Conservation (phyloP, 2,113 vertebrate genomes). For the Syngnathus typhle region DNA sequence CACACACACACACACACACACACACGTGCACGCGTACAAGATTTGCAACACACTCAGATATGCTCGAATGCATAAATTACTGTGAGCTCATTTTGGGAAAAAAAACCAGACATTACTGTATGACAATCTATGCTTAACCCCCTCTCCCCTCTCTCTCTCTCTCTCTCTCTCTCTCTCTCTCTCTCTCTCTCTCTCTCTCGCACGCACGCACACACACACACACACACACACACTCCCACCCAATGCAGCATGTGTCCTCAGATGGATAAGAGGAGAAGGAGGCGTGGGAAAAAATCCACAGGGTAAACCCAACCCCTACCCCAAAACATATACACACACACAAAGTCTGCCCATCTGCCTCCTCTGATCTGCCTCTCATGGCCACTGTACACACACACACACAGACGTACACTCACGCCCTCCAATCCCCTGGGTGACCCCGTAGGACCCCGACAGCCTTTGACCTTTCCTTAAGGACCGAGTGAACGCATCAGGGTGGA, state of each 20-base stretch:
- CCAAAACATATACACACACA: slow-evolving; percentile 24
- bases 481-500: slow-evolving; percentile 45
- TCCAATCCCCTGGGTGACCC: slow-evolving; percentile 49
- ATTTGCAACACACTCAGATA: slow-evolving; percentile 34
- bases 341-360: slow-evolving; percentile 49
- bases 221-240: slow-evolving; percentile 10
- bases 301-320: slow-evolving; percentile 53
- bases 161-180: too few species aligned
- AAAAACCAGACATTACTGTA: slow-evolving; percentile 49
- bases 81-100: slow-evolving; percentile 30
- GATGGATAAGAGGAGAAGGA: slow-evolving; percentile 50
- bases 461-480: slow-evolving; percentile 58
- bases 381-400: slow-evolving; percentile 45
- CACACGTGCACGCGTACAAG: slow-evolving; percentile 33
- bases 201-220: slow-evolving; percentile 31
- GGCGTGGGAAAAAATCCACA: slow-evolving; percentile 64
- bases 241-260: slow-evolving; percentile 53
- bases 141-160: neutral
- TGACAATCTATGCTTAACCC: slow-evolving; percentile 29
- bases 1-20: slow-evolving; percentile 47
- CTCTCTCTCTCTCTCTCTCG: slow-evolving; percentile 6
- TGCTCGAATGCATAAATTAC: slow-evolving; percentile 46
- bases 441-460: slow-evolving; percentile 46
- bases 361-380: slow-evolving; percentile 52
- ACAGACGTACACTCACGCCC: slow-evolving; percentile 15